Evolutionary conservation across 2,113 vertebrate species (phyloP).

Genomic region (Pterophyllum scalare): DNA sequence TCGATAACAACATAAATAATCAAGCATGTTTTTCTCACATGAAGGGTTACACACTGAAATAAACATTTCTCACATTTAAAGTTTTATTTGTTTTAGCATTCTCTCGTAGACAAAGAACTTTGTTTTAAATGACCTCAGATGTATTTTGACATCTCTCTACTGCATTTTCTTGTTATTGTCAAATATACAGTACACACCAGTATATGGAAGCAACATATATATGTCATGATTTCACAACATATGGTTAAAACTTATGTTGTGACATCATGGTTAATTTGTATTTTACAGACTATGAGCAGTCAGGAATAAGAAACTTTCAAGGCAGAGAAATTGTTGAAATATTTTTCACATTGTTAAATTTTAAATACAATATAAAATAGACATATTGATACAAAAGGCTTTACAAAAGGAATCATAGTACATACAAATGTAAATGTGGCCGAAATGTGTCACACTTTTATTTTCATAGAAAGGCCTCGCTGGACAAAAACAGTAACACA

Average conservation of each 20-base stretch:
- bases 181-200: background rate
- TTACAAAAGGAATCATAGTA: slow-evolving; percentile 18
- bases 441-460: background rate
- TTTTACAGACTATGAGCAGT: background rate
- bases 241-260: background rate
- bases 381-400: background rate
- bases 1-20: background rate
- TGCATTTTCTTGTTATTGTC: background rate
- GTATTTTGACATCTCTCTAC: background rate
- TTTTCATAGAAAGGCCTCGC: background rate
- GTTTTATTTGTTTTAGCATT: background rate
- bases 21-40: rapidly evolving
- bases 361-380: slow-evolving; percentile 14
- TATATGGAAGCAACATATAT: no score
- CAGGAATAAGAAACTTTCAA: background rate
- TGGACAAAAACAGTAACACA: background rate
- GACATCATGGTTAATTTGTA: background rate
- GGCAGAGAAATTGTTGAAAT: background rate
- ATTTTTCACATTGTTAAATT: slow-evolving; percentile 52
- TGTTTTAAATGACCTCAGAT: background rate
- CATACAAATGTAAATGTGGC: slow-evolving; percentile 9
- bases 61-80: no score
- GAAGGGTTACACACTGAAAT: no score
- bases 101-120: background rate
- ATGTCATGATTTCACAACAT: no score